Evolutionary conservation across 1,140 invertebrate genomes (phyloP).

Genomic region (Caenorhabditis latens): DNA sequence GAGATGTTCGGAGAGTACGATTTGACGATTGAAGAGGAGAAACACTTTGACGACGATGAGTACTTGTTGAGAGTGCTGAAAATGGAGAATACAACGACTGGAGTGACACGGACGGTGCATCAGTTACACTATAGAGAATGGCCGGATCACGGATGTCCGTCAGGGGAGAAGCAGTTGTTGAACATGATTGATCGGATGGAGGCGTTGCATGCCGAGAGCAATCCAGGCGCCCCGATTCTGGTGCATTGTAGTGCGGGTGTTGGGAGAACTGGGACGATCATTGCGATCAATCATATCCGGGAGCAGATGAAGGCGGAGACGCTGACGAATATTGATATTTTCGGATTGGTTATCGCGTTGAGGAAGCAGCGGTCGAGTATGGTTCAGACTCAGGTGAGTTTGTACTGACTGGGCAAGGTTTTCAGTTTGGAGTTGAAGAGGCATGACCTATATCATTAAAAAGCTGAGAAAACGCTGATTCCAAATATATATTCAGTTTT

Average conservation of each 20-base stretch:
- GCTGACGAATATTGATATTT: conserved; percentile 81
- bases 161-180: conserved; percentile 59
- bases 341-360: conserved; percentile 81
- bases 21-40: conserved; percentile 56
- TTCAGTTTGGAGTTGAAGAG: no score
- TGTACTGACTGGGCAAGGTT: no score
- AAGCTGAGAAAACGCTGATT: no score
- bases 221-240: conserved; percentile 32
- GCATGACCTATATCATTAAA: no score
- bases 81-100: conserved; percentile 50
- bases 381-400: conserved; percentile 80
- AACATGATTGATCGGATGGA: conserved; percentile 64
- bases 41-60: conserved; percentile 53
- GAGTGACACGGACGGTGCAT: conserved; percentile 34
- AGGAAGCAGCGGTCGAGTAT: conserved; percentile 82
- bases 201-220: conserved; percentile 8
- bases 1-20: conserved; percentile 62
- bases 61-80: conserved; percentile 48
- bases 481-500: no score
- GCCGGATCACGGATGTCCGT: conserved; percentile 65
- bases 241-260: conserved; percentile 81
- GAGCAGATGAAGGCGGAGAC: conserved; percentile 81
- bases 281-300: conserved; percentile 83
- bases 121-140: conserved; percentile 66
- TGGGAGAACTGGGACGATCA: conserved; percentile 83